Conservation (phyloP, 23 tunicate genomes). For the Botrylloides violaceus region DNA sequence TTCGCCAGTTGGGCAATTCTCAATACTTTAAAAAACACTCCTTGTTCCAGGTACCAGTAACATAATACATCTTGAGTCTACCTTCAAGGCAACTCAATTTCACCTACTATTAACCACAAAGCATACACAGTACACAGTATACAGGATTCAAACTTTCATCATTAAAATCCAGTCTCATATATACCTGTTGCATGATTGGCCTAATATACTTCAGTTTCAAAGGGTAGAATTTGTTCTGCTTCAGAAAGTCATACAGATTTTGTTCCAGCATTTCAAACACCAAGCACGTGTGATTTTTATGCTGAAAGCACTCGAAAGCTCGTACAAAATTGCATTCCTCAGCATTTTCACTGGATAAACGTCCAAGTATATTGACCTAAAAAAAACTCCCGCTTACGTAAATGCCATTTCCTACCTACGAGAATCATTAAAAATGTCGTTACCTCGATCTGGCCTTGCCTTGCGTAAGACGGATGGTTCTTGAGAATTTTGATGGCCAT, state of each 20-base stretch:
- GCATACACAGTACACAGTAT: background rate
- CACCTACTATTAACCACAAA: background rate
- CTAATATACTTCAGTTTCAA: conserved; percentile 90
- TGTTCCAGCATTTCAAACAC: conserved; percentile 99
- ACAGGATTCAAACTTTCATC: background rate
- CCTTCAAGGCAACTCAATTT: background rate
- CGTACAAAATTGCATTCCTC: conserved; percentile 96
- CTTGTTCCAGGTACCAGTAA: no score
- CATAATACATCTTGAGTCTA: no score
- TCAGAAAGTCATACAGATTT: conserved; percentile 91
- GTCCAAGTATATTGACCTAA: conserved; percentile 81
- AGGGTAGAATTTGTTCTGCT: conserved; percentile 91
- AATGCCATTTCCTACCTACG: no score
- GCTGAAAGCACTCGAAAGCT: conserved; percentile 96
- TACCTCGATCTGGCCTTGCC: conserved; percentile 97
- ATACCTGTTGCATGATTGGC: conserved; percentile 93
- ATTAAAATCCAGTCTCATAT: background rate
- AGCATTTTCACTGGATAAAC: conserved; percentile 83
- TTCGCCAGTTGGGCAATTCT: no score
- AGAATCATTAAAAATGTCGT: background rate
- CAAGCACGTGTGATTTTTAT: conserved; percentile 95
- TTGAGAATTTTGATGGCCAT: conserved; percentile 95
- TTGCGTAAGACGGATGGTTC: conserved; percentile 94
- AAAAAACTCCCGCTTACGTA: background rate
- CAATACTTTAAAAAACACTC: no score